A percentile compares a stretch with the other conserved stretches of the same genome.
phyloP scores from a whole-genome alignment of 2,888 invertebrate genomes.

The Nysson spinosus region DNA sequence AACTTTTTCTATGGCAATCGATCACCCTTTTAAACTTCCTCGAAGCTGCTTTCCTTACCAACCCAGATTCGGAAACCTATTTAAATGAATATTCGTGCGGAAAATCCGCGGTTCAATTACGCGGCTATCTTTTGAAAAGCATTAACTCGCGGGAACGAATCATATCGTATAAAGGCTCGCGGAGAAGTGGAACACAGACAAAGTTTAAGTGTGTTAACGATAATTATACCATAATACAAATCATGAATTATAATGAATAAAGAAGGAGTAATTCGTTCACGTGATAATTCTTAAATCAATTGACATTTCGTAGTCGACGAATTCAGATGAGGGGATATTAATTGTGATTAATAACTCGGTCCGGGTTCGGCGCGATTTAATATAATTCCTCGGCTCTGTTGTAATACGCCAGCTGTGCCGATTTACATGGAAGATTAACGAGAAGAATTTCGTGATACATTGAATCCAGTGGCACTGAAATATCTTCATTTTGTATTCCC shows the following conservation, averaged over 20 bases:
- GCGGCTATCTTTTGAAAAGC: too few species aligned
- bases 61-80: slow-evolving; percentile 1
- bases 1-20: slow-evolving; percentile 25
- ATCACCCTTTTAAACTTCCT: slow-evolving; percentile 21
- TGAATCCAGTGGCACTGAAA: slow-evolving; percentile 13
- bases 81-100: not conserved
- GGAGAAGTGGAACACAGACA: too few species aligned
- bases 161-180: not conserved
- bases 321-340: too few species aligned
- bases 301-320: too few species aligned
- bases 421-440: slow-evolving; percentile 23
- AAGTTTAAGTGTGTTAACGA: too few species aligned
- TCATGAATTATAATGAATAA: too few species aligned
- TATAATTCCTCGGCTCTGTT: not conserved
- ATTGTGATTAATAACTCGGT: too few species aligned
- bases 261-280: too few species aligned
- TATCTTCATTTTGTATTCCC: slow-evolving; percentile 11
- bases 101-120: too few species aligned
- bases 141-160: not conserved
- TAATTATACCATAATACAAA: too few species aligned
- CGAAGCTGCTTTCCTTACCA: not conserved
- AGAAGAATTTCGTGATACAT: slow-evolving; percentile 4
- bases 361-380: too few species aligned
- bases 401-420: not conserved
- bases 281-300: too few species aligned